A percentile compares a stretch with the other conserved stretches of the same genome.
Conservation (phyloP, 2,888 invertebrate species). For the Timema cristinae region DNA sequence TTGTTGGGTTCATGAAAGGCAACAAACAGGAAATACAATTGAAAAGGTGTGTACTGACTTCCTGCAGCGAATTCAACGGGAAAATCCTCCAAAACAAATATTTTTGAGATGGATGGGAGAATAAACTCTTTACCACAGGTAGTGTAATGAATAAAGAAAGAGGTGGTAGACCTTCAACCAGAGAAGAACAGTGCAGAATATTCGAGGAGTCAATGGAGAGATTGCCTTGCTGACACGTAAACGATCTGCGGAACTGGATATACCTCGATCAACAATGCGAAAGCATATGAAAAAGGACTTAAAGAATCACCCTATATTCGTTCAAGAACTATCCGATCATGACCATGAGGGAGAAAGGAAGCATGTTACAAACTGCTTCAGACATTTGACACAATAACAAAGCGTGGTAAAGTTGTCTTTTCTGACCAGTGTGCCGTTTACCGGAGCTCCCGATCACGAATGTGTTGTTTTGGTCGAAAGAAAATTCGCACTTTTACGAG, state of each 20-base stretch:
- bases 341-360: not conserved
- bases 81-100: too few relatives aligned
- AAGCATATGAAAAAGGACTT: slow-evolving; percentile 4
- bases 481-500: slow-evolving; percentile 10
- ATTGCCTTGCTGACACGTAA: too few relatives aligned
- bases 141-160: too few relatives aligned
- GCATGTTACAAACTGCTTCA: not conserved
- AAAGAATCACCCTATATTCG: not conserved
- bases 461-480: not conserved
- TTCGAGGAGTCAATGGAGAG: too few relatives aligned
- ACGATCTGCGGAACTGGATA: not conserved
- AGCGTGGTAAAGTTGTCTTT: slow-evolving; percentile 14
- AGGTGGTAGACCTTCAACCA: too few relatives aligned
- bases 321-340: slow-evolving; percentile 4
- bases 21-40: too few relatives aligned
- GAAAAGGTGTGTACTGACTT: too few relatives aligned
- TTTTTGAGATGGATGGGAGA: too few relatives aligned
- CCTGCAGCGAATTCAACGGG: too few relatives aligned
- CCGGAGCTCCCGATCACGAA: slow-evolving; percentile 11
- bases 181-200: too few relatives aligned
- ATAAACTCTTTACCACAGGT: too few relatives aligned
- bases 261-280: not conserved
- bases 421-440: slow-evolving; percentile 6
- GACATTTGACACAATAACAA: not conserved
- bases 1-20: too few relatives aligned